phyloP scores from a whole-genome alignment of 2,797 vertebrate species.

The Phalanger gymnotis region DNA sequence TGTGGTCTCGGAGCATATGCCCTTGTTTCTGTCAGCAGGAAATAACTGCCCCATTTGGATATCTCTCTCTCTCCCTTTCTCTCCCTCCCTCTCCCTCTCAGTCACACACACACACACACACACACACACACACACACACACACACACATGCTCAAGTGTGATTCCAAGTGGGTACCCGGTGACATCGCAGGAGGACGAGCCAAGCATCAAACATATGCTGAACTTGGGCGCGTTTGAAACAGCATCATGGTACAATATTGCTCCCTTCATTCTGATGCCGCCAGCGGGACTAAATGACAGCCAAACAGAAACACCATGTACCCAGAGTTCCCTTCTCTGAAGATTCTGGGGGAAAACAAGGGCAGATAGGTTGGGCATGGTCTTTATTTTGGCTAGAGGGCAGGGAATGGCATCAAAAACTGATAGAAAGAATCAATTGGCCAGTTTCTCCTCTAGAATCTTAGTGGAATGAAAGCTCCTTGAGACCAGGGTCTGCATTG shows the following conservation, averaged over 20 bases:
- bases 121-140: not conserved
- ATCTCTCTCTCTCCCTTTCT: not conserved
- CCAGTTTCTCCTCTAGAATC: not conserved
- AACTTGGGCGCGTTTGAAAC: conserved; percentile 58
- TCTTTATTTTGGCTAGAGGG: not conserved
- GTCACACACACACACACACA: not conserved
- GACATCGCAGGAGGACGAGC: conserved; percentile 42
- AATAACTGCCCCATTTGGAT: conserved; percentile 60
- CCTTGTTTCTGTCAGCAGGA: conserved; percentile 69
- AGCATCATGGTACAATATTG: conserved; percentile 59
- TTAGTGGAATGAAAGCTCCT: not conserved
- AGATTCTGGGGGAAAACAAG: conserved; percentile 56
- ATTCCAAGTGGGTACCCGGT: conserved; percentile 54
- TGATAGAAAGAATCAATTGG: not conserved
- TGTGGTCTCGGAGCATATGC: conserved; percentile 60
- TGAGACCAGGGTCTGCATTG: not conserved
- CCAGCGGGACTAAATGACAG: conserved; percentile 66
- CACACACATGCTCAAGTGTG: not conserved
- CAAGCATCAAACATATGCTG: conserved; percentile 68
- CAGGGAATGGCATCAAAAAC: not conserved
- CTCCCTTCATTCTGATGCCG: conserved; percentile 63
- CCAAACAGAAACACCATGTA: conserved; percentile 58
- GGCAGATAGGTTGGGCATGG: conserved; percentile 17
- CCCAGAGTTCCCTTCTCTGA: conserved; percentile 50
- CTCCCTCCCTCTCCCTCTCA: no score